Conservation (phyloP, 2,797 vertebrate species). For the Synanceia verrucosa region DNA sequence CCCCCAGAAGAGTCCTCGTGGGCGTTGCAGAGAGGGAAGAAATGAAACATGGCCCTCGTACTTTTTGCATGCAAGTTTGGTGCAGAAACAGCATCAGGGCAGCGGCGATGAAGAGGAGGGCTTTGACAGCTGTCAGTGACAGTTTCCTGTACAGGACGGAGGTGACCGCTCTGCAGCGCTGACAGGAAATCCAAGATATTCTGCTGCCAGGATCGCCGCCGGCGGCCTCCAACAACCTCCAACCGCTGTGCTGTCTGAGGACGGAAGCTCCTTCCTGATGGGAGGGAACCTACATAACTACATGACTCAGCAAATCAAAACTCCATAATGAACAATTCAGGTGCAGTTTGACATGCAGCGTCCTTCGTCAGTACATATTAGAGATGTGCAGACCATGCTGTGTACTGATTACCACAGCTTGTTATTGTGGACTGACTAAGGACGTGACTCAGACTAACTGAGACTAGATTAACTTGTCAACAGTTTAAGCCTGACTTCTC, state of each 20-base stretch:
- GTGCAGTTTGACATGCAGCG: no score
- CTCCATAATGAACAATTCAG: no score
- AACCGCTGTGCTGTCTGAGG: no score
- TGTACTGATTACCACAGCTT: no score
- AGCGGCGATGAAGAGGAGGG: not conserved
- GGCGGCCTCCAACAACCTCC: no score
- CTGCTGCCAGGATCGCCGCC: slow-evolving; percentile 19
- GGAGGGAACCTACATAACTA: no score
- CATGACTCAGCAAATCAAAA: no score
- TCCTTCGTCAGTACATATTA: no score
- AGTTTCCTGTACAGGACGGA: slow-evolving; percentile 48
- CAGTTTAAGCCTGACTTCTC: no score
- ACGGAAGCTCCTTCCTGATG: no score
- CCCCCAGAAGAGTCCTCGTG: slow-evolving; percentile 6
- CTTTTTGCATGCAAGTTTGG: not conserved
- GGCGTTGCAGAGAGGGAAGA: not conserved
- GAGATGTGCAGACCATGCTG: no score
- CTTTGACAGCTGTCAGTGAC: slow-evolving; percentile 61
- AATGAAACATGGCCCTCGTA: not conserved
- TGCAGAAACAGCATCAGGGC: slow-evolving; percentile 14
- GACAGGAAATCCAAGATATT: slow-evolving; percentile 47
- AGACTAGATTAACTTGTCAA: no score
- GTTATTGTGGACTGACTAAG: not conserved
- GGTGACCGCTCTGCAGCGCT: slow-evolving; percentile 42
- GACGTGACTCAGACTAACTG: not conserved